Base-by-base conservation (phyloP, 2,797 vertebrate species). In the Zalophus californianus region DNA sequence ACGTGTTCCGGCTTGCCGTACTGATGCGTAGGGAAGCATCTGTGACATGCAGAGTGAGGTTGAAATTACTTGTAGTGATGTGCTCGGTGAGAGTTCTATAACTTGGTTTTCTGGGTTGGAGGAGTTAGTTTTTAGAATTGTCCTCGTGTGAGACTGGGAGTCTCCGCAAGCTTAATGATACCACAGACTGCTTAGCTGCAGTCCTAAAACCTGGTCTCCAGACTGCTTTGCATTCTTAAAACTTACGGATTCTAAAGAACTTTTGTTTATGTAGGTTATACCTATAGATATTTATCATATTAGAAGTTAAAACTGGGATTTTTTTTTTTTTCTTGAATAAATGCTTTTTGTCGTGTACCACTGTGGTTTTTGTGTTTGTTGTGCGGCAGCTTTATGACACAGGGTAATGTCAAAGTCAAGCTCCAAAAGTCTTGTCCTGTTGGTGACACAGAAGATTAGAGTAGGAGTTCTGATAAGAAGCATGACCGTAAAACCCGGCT, bases 1-100 rank as follows among this genome's bases (percentile, higher is more conserved):
- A n/a, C 44, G 7, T 14, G 0, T 7, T 21, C 14, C 14, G 25
- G 13, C 25, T 54, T 7, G 5, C 50, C 0, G 58, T 29, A 38
- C 29, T 16, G 35, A 50, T 29, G 41, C 15, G 11, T 41, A 8
- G 62, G 82, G 18, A 16, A 41, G 4, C 9, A 1, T 27, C 32
- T 4, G 8, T 25, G 11, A 70, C n/a, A 21, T 29, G n/a, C 5
- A 21, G 3, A 54, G 12, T 8, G 38, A 72, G 82, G 44, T 21
- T 1, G 73, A 35, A 64, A 35, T 25, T 48, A 32, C 66, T 73
- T 48, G 10, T 38, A 35, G 2, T 73, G 72, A 50, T 38, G 13
- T 10, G 48, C 23, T 18, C n/a, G 27, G 15, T 38, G 58, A 14
- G 32, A 41, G 7, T 11, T 41, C 20, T 75, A 23, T 44, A 29